Evolutionary conservation across 2,797 vertebrate species (phyloP).

Genomic region (Graptemys geographica): DNA sequence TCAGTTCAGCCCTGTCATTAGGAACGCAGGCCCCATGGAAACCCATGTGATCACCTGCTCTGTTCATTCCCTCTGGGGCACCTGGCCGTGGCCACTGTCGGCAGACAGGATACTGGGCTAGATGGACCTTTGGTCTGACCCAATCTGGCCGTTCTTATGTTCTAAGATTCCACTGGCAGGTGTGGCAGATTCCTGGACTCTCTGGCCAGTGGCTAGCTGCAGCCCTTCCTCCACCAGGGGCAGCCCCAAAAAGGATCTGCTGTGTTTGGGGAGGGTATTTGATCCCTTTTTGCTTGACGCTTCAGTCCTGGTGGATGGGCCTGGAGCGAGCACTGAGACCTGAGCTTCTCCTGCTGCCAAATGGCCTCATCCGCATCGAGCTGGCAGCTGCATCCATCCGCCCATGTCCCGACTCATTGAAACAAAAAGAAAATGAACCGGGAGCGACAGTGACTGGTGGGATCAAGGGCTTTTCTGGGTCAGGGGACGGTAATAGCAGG

Average conservation of each 20-base stretch:
- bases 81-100: no score
- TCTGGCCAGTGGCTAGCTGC: background rate
- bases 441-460: background rate
- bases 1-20: no score
- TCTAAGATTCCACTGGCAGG: background rate
- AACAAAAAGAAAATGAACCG: background rate
- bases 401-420: background rate
- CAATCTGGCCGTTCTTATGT: no score
- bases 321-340: background rate
- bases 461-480: slow-evolving; percentile 27
- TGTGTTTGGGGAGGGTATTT: background rate
- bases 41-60: no score
- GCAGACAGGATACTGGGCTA: no score
- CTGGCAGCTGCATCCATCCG: background rate
- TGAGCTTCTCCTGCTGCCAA: background rate
- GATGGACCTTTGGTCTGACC: no score
- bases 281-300: background rate
- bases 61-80: no score
- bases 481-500: background rate
- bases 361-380: background rate
- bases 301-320: background rate
- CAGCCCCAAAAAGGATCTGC: background rate
- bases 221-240: background rate
- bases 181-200: background rate
- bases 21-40: no score